phyloP scores from a whole-genome alignment of 2,888 invertebrate genomes.

The Anagyrus pseudococci region DNA sequence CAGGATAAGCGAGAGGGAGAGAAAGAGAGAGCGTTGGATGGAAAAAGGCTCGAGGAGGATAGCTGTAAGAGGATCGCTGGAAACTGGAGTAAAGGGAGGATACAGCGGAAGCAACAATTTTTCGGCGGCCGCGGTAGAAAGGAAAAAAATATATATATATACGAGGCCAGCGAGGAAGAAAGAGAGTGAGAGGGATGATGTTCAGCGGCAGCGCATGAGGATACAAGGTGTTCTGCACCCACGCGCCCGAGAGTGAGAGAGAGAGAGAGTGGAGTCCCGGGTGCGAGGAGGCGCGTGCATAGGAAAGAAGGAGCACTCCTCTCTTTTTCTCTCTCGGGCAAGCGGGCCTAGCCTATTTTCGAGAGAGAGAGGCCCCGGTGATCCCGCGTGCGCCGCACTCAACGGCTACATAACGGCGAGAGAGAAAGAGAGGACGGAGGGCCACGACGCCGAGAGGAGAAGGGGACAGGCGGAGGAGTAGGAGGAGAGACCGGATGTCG shows the following conservation, averaged over 20 bases:
- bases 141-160: conserved; percentile 23
- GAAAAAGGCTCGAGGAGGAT: conserved; percentile 1
- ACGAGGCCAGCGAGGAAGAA: conserved; percentile 1
- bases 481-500: conserved; percentile 46
- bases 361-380: conserved; percentile 47
- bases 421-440: conserved; percentile 3
- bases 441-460: neutral
- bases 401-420: conserved; percentile 26
- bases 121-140: conserved; percentile 17
- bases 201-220: no score
- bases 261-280: conserved; percentile 10
- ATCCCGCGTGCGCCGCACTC: conserved; percentile 11
- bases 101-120: conserved; percentile 38
- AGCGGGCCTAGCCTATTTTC: conserved; percentile 52
- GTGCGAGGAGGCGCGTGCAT: conserved; percentile 13
- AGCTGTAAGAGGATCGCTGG: conserved; percentile 31
- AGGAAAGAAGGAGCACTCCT: no score
- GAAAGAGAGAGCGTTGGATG: no score
- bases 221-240: no score
- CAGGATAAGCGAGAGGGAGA: neutral
- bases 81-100: conserved; percentile 36
- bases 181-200: conserved; percentile 12
- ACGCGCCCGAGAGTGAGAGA: conserved; percentile 1
- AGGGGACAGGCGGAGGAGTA: conserved; percentile 31
- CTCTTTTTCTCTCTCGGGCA: neutral